Evolutionary conservation across 2,797 vertebrate genomes (phyloP), one percentile per base, ranked within the genome.

Genomic region (Sciurus carolinensis): DNA sequence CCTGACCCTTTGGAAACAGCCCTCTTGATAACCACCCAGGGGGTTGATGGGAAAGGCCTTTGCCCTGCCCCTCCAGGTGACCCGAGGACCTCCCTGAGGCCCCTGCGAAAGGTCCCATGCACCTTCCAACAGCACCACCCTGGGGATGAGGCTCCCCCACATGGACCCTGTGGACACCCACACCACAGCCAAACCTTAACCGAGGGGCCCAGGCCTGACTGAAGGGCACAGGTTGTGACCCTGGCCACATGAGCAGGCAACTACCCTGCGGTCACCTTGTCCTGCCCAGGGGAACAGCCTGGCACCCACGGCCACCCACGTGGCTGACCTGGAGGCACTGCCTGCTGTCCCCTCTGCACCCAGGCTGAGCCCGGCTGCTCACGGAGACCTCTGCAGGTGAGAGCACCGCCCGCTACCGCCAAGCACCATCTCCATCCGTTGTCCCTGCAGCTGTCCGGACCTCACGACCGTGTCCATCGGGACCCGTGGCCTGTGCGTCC

Each of bases 391-490:
- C 18, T 52, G 66, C 6, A 54, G 50, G 7, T 20, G 24, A 7
- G 26, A 42, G 44, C 9, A 1, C 7, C 30, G 13, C 42, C 14
- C 66, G 0, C 11, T 14, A 2, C 44, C 7, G 7, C 1, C 1
- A 3, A 18, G 26, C 1, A 0, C n/a, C n/a, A 0, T 6, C 66
- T 42, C 33, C 42, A 1, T n/a, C n/a, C 17, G 24, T 39, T 2
- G 8, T 15, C 26, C 0, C 1, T 79, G 36, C 66, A 28, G 42
- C 26, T 5, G 39, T 12, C 52, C 39, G 39, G 4, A 39, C 39
- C 39, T 39, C 39, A 39, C 3, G 39, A 39, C 39, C 3, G 4
- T 39, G 3, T 24, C 39, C 39, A 39, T 39, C 4, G 39, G 39
- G 9, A 26, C 24, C 24, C 18, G 4, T 39, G 7, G 6, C 39